Evolutionary conservation across 2,888 invertebrate species (phyloP).

Genomic region (Stenoptilia bipunctidactyla): DNA sequence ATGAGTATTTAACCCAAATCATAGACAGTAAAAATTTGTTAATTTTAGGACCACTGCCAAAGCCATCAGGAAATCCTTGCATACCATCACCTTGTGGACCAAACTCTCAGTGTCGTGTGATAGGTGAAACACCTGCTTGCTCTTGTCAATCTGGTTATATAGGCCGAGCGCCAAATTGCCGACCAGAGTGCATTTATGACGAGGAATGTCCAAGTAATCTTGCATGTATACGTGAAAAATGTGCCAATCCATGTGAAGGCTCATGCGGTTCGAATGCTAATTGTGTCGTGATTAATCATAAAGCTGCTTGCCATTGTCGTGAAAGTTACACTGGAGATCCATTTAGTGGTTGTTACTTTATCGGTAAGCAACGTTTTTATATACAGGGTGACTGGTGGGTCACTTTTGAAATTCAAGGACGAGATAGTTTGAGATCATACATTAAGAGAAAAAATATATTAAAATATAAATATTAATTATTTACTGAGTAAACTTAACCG

Average conservation of each 20-base stretch:
- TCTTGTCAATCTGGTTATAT: conserved; percentile 84
- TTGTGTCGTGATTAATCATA: conserved; percentile 86
- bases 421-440: no score
- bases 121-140: conserved; percentile 83
- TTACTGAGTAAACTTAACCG: no score
- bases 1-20: no score
- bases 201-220: conserved; percentile 87
- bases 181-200: conserved; percentile 88
- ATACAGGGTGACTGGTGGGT: no score
- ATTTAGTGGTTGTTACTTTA: conserved; percentile 78
- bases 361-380: conserved; percentile 40
- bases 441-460: no score
- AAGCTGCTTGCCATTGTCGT: conserved; percentile 85
- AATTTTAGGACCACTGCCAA: conserved; percentile 64
- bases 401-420: no score
- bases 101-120: conserved; percentile 84
- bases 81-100: conserved; percentile 87
- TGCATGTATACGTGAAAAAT: conserved; percentile 86
- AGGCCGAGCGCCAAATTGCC: conserved; percentile 87
- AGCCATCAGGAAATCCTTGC: conserved; percentile 79
- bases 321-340: conserved; percentile 88
- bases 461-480: no score
- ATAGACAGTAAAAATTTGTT: no score
- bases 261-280: conserved; percentile 85
- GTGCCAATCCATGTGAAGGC: conserved; percentile 86